Percentiles rank a stretch among this genome's conserved stretches.
Evolutionary conservation across 1,140 invertebrate genomes (phyloP).

Genomic region (Panagrolaimus sp.): DNA sequence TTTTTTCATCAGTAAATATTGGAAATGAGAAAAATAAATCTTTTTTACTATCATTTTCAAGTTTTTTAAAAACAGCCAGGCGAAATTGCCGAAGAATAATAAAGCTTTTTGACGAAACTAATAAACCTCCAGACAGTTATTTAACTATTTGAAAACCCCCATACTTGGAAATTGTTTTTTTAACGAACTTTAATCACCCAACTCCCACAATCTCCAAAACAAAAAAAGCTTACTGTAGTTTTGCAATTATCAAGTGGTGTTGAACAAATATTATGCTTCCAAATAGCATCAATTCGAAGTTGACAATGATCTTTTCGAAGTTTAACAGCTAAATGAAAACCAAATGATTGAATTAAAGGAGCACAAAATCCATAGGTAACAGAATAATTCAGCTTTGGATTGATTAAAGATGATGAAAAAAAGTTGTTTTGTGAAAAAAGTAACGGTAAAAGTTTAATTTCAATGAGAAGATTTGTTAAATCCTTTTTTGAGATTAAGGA

Average conservation of each 20-base stretch:
- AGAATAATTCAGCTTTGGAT: not conserved
- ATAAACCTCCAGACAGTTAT: too few relatives aligned
- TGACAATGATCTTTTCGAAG: not conserved
- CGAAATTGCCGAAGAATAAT: too few relatives aligned
- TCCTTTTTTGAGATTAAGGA: not conserved
- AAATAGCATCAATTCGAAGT: slow-evolving; percentile 9
- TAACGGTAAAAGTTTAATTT: not conserved
- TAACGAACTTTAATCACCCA: not conserved
- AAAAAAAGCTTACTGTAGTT: not conserved
- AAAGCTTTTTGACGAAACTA: too few relatives aligned
- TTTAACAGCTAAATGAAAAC: not conserved
- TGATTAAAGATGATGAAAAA: too few relatives aligned
- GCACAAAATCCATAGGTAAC: not conserved
- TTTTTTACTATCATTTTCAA: too few relatives aligned
- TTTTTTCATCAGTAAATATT: too few relatives aligned
- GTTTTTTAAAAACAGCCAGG: too few relatives aligned
- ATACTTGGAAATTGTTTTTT: too few relatives aligned
- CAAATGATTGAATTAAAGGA: not conserved
- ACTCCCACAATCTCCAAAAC: not conserved
- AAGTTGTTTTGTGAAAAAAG: not conserved
- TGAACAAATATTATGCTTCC: not conserved
- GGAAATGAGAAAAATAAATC: too few relatives aligned
- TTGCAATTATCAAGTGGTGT: not conserved
- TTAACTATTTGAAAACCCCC: too few relatives aligned
- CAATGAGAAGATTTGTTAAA: not conserved